Evolutionary conservation across 2,113 vertebrate genomes (phyloP), one percentile per base, ranked within the genome.

Genomic region (Mus pahari): DNA sequence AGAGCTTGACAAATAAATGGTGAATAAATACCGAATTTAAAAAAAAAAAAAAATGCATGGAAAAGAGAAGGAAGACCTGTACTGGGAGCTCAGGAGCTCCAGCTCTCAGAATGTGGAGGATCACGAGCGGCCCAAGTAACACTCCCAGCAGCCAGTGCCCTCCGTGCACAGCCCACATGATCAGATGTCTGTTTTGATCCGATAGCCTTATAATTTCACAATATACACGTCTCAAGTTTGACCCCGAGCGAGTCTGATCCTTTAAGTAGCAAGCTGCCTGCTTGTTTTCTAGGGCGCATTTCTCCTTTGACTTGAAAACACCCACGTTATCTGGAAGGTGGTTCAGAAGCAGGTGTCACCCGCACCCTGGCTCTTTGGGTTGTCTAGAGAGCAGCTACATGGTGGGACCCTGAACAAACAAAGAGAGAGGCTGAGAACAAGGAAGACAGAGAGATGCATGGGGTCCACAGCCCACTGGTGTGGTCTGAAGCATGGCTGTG

Each of bases 301-400:
- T 94, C 48, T 86, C 31, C 11, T 87, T 53, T 74, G 55, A 45
- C 16, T 33, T 74, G 58, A 94, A 94, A 93, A 58, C 81, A 75
- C 7, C 20, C 31, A 74, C 4, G 55, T 39, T 60, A 8, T 26
- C 53, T 26, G 79, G 20, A 58, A 39, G 53, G 58, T 4, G 20
- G 53, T 53, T 58, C 78, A 81, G 78, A 13, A 81, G 53, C 10
- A 81, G 53, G 36, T 13, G 58, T 82, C 79, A 58, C 5, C 20
- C 53, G 58, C 36, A 60, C 10, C 50, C 50, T 24, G 53, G n/a
- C 20, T 77, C 26, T 28, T 28, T 68, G 22, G 33, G 22, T 60
- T 82, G 22, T n/a, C 22, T 31, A 88, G 79, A 33, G 62, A 90
- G 73, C 39, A 90, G 68, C 48, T 39, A 50, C 24, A 62, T 92